A percentile compares a stretch with the other conserved stretches of the same genome.
These are phyloP conservation scores for Eurystomus gularis DNA, from an alignment of 2,113 vertebrate genomes.

Conservation along the genomic window DNA sequence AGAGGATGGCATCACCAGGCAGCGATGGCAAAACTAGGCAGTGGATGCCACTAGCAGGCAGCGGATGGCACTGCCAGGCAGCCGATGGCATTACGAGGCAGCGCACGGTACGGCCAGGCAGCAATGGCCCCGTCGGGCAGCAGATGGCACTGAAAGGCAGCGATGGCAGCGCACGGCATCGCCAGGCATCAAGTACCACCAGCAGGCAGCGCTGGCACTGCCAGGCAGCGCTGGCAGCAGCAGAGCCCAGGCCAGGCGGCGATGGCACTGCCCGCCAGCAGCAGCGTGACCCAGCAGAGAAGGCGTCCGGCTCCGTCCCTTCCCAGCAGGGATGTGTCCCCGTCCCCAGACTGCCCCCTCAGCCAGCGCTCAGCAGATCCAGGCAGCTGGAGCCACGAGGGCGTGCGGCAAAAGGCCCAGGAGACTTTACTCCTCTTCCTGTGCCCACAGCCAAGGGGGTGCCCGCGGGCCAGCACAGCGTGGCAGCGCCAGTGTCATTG, in stretches of 20 bases:
- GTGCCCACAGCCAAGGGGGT: accelerated
- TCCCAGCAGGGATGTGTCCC: neutral
- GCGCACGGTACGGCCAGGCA: neutral
- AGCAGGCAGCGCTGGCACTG: neutral
- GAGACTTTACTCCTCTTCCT: neutral
- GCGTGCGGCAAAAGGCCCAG: neutral
- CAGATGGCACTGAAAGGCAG: neutral
- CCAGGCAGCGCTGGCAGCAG: neutral
- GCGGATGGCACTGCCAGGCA: neutral
- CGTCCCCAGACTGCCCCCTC: neutral
- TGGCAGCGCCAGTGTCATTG: neutral
- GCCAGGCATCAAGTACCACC: neutral
- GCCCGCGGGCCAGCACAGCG: accelerated
- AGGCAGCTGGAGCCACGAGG: neutral
- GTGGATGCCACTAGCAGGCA: neutral
- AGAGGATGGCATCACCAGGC: neutral
- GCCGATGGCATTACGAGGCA: neutral
- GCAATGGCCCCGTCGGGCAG: no score
- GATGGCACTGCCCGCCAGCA: neutral
- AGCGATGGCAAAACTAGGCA: neutral
- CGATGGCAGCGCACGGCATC: neutral
- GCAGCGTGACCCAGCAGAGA: neutral
- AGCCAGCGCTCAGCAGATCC: neutral
- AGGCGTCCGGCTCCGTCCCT: neutral
- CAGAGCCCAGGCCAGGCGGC: no score